These are phyloP conservation scores for Carabus problematicus DNA, from an alignment of 2,888 invertebrate genomes.

Conservation along the genomic window DNA sequence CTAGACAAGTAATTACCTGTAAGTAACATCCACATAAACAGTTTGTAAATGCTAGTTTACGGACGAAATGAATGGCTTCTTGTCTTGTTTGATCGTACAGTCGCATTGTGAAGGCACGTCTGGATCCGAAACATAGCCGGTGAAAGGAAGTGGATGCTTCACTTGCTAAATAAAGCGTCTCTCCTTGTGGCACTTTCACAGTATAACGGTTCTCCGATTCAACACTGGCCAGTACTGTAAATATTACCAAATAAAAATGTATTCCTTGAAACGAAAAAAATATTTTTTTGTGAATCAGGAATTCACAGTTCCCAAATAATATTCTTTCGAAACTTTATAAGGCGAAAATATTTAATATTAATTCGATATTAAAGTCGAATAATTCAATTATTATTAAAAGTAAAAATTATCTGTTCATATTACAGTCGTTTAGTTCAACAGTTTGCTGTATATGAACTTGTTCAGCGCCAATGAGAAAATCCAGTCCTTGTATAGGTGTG, in stretches of 20 bases:
- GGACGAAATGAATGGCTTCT: constrained; percentile 77
- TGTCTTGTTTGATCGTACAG: constrained; percentile 83
- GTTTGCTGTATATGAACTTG: constrained; percentile 80
- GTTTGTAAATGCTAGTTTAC: constrained; percentile 74
- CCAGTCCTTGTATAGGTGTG: constrained; percentile 71
- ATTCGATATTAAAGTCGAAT: too few species aligned
- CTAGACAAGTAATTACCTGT: constrained; percentile 61
- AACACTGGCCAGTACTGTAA: constrained; percentile 66
- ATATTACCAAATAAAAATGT: constrained; percentile 44
- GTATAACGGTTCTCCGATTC: constrained; percentile 77
- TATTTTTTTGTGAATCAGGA: too few species aligned
- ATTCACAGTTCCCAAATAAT: too few species aligned
- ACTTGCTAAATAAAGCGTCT: constrained; percentile 76
- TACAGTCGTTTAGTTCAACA: constrained; percentile 78
- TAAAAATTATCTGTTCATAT: too few species aligned
- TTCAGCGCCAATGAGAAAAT: constrained; percentile 73
- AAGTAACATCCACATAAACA: constrained; percentile 74
- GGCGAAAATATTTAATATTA: too few species aligned
- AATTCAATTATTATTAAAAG: too few species aligned
- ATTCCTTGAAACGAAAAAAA: too few species aligned
- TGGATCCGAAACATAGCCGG: constrained; percentile 75
- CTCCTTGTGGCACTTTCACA: constrained; percentile 74
- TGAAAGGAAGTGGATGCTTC: constrained; percentile 70
- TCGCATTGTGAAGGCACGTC: constrained; percentile 78
- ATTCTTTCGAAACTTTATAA: too few species aligned